A percentile compares a stretch with the other conserved stretches of the same genome.
These are phyloP conservation scores for Todus mexicanus DNA, from an alignment of 2,797 vertebrate species.

Conservation along the genomic window DNA sequence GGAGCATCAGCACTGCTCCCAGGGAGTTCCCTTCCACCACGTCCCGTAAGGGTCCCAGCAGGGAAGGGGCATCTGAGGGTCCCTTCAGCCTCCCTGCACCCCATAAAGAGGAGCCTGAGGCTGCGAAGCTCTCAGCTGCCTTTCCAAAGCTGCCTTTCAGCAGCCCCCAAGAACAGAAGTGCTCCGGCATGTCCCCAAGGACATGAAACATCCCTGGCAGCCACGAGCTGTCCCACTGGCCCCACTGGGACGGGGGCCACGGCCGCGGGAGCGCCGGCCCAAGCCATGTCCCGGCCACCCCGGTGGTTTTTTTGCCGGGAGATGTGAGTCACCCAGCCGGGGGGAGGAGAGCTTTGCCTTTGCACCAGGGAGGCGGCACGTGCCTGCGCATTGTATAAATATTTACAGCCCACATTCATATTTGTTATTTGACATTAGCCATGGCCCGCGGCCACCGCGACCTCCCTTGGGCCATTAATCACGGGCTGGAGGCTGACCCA, in stretches of 20 bases:
- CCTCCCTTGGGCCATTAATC: slow-evolving; percentile 52
- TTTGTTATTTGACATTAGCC: slow-evolving; percentile 65
- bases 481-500: slow-evolving; percentile 36
- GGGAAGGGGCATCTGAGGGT: background rate
- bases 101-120: background rate
- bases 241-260: background rate
- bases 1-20: background rate
- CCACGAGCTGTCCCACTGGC: background rate
- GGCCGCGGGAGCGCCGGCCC: background rate
- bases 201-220: background rate
- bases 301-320: background rate
- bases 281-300: background rate
- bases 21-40: background rate
- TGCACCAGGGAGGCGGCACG: slow-evolving; percentile 38
- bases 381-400: slow-evolving; percentile 57
- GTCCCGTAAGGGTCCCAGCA: background rate
- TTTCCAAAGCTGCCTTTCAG: background rate
- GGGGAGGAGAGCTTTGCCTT: background rate
- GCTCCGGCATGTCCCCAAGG: background rate
- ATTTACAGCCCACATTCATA: slow-evolving; percentile 66
- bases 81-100: background rate
- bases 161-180: background rate
- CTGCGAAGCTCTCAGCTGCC: background rate
- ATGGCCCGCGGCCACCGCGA: slow-evolving; percentile 54
- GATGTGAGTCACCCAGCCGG: slow-evolving; percentile 3